Evolutionary conservation across 2,797 vertebrate genomes (phyloP).

Genomic region (Eupleurogrammus muticus): DNA sequence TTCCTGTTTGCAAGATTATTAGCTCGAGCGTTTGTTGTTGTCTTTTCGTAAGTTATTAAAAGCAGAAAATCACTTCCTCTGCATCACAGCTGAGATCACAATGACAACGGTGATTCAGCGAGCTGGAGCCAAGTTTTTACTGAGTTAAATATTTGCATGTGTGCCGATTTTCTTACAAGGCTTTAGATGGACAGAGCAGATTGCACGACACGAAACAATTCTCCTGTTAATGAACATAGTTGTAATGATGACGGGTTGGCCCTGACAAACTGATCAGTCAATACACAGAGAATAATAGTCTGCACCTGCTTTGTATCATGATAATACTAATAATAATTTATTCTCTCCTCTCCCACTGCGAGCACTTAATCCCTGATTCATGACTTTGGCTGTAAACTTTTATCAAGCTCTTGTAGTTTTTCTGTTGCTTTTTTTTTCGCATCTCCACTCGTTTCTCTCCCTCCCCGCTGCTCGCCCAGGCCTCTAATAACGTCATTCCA

Average conservation of each 20-base stretch:
- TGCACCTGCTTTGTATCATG: slow-evolving; percentile 5
- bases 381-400: slow-evolving; percentile 37
- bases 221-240: not conserved
- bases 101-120: too few relatives aligned
- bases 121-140: too few relatives aligned
- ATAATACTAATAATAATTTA: not conserved
- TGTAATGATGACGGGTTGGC: not conserved
- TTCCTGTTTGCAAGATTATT: not conserved
- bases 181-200: too few relatives aligned
- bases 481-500: slow-evolving; percentile 55
- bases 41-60: not conserved
- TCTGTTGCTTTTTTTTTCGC: slow-evolving; percentile 16
- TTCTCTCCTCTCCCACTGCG: slow-evolving; percentile 6
- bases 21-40: not conserved
- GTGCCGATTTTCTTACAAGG: too few relatives aligned
- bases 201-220: slow-evolving; percentile 1
- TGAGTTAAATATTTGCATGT: too few relatives aligned
- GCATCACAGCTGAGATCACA: not conserved
- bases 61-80: not conserved
- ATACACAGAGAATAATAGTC: not conserved
- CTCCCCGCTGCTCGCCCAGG: slow-evolving; percentile 26
- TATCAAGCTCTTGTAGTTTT: slow-evolving; percentile 37
- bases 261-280: not conserved
- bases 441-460: slow-evolving; percentile 40
- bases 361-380: slow-evolving; percentile 26